Evolutionary conservation across 2,113 vertebrate genomes (phyloP).

Genomic region (Zosterops japonicus): DNA sequence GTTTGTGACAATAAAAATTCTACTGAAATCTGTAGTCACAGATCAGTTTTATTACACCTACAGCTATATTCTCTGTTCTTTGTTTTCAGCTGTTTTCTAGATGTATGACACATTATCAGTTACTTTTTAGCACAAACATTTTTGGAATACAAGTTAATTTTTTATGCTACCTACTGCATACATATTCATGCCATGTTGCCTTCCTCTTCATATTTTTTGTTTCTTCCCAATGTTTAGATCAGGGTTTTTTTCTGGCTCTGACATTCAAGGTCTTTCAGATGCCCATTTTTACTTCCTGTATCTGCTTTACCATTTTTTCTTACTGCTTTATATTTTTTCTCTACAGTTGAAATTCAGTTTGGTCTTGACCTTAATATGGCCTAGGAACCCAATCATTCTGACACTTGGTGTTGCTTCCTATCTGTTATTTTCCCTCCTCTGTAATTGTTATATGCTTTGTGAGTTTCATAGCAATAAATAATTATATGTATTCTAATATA

Average conservation of each 20-base stretch:
- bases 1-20: neutral
- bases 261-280: neutral
- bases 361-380: neutral
- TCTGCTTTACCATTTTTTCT: neutral
- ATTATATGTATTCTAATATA: neutral
- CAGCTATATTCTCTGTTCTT: neutral
- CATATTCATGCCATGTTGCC: neutral
- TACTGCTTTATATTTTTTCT: neutral
- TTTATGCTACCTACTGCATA: neutral
- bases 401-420: neutral
- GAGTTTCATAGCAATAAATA: neutral
- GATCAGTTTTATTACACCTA: neutral
- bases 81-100: constrained; percentile 18
- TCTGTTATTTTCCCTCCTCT: neutral
- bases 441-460: neutral
- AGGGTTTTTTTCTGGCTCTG: neutral
- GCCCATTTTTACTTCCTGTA: neutral
- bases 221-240: neutral
- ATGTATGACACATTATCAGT: neutral
- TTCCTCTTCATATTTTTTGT: neutral
- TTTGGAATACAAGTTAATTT: neutral
- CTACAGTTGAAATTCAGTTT: neutral
- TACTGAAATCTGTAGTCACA: constrained; percentile 35
- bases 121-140: neutral
- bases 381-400: neutral